These are phyloP conservation scores for Rhabdornis inornatus DNA, from an alignment of 2,113 vertebrate species.

Conservation along the genomic window DNA sequence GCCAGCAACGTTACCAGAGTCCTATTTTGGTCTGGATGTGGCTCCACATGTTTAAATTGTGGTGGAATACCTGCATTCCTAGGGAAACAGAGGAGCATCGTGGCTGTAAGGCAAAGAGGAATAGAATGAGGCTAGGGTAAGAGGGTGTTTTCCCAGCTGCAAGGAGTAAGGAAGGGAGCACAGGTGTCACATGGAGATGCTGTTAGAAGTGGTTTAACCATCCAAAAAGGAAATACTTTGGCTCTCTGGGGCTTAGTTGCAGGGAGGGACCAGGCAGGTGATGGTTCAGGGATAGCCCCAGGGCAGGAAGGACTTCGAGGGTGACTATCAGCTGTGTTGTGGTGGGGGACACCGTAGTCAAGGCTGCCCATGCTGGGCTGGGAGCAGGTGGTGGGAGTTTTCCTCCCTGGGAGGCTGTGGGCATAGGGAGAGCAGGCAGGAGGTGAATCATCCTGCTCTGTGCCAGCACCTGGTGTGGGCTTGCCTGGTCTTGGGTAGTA, in stretches of 20 bases:
- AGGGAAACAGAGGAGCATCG: background rate
- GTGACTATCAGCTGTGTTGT: background rate
- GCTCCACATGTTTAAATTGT: background rate
- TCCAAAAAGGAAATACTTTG: background rate
- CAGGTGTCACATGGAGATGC: rapidly evolving
- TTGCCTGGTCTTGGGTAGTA: slow-evolving; percentile 48
- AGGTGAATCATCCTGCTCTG: background rate
- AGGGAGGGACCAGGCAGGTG: background rate
- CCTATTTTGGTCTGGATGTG: background rate
- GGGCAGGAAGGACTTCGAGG: background rate
- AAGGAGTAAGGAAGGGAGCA: background rate
- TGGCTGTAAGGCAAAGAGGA: background rate
- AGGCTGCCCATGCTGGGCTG: rapidly evolving
- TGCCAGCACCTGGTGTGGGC: background rate
- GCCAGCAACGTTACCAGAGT: rapidly evolving
- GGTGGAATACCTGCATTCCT: background rate
- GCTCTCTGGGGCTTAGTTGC: rapidly evolving
- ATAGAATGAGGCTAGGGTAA: background rate
- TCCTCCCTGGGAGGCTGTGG: background rate
- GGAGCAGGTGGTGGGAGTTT: background rate
- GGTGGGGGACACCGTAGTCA: rapidly evolving
- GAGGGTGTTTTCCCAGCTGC: background rate
- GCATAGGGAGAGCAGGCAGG: background rate
- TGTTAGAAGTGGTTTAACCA: background rate
- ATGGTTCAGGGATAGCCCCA: background rate